Evolutionary conservation across 2,113 vertebrate genomes (phyloP).

Genomic region (Taxidea taxus): DNA sequence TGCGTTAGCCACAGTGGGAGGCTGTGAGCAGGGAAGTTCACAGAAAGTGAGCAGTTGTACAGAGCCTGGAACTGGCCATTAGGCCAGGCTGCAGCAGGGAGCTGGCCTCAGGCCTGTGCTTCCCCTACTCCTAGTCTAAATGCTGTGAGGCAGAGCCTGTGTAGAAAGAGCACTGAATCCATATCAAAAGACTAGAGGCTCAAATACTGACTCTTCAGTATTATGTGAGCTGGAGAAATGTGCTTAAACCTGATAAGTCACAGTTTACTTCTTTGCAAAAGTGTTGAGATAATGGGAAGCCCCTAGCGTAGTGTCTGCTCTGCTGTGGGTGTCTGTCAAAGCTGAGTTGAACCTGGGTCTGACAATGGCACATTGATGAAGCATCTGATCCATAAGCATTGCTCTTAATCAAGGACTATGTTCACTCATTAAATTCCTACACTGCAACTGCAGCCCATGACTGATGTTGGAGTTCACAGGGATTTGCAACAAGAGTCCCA

Average conservation of each 20-base stretch:
- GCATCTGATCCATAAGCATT: not conserved
- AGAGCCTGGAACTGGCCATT: not conserved
- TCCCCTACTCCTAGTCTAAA: not conserved
- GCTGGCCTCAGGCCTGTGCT: not conserved
- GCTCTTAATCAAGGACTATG: not conserved
- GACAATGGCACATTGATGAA: not conserved
- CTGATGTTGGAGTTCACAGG: not conserved
- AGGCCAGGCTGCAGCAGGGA: not conserved
- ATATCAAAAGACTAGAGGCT: not conserved
- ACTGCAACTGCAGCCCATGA: not conserved
- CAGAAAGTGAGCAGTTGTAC: not conserved
- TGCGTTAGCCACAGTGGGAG: not conserved
- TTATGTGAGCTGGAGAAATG: not conserved
- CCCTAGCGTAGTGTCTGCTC: not conserved
- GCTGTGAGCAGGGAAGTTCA: rapidly evolving
- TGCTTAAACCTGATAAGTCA: not conserved
- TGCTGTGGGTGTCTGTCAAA: not conserved
- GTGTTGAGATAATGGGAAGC: not conserved
- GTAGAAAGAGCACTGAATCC: not conserved
- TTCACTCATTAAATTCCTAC: not conserved
- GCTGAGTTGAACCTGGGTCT: not conserved
- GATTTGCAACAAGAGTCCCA: constrained; percentile 21
- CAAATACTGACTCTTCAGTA: not conserved
- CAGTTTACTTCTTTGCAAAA: not conserved
- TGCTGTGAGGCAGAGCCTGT: not conserved